phyloP scores from a whole-genome alignment of 2,797 vertebrate genomes.

The Mionectes olivaceus region DNA sequence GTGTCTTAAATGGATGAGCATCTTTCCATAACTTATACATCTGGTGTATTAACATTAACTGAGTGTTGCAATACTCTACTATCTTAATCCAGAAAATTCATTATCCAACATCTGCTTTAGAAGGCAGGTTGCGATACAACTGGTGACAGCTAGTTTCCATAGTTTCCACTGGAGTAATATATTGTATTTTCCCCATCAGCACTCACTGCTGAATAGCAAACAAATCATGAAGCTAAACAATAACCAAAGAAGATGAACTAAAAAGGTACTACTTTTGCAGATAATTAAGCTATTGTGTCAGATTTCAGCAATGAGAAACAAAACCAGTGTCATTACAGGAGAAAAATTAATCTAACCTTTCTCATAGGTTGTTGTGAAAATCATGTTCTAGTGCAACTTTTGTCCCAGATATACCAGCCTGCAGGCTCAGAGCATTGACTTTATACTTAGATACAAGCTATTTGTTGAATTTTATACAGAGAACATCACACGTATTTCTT shows the following conservation, averaged over 20 bases:
- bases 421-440: background rate
- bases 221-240: background rate
- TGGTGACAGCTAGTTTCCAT: constrained; percentile 27
- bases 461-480: background rate
- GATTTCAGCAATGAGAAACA: constrained; percentile 28
- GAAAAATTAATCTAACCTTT: background rate
- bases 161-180: constrained; percentile 52
- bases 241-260: constrained; percentile 17
- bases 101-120: constrained; percentile 69
- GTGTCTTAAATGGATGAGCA: constrained; percentile 9
- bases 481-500: background rate
- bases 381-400: background rate
- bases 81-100: constrained; percentile 68
- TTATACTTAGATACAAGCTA: background rate
- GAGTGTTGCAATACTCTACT: constrained; percentile 43
- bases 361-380: background rate
- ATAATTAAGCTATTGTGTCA: constrained; percentile 6
- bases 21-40: constrained; percentile 1
- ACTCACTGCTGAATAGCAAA: constrained; percentile 52
- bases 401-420: background rate
- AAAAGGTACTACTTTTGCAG: background rate
- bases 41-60: constrained; percentile 58
- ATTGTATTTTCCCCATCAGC: constrained; percentile 56
- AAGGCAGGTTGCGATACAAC: constrained; percentile 47
- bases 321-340: background rate